Conservation (phyloP, 1,140 invertebrate genomes). For the Micrasema longulum region DNA sequence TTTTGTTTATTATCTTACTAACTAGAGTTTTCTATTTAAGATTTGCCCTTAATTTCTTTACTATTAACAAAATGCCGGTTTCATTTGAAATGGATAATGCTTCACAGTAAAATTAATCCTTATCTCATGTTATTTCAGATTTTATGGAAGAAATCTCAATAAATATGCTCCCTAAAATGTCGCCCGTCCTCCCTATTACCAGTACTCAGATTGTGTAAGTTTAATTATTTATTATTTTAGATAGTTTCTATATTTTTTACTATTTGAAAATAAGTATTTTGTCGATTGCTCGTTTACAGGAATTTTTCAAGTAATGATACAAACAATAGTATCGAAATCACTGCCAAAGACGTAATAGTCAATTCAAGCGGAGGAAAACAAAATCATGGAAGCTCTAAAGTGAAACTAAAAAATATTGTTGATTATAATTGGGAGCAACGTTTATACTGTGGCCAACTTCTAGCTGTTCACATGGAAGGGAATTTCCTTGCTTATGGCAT, state of each 20-base stretch:
- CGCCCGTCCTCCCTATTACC: conserved; percentile 62
- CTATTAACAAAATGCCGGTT: conserved; percentile 1
- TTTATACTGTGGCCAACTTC: conserved; percentile 86
- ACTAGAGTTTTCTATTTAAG: neutral
- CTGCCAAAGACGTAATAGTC: conserved; percentile 77
- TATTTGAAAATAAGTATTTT: neutral
- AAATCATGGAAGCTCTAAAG: conserved; percentile 84
- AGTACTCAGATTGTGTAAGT: conserved; percentile 66
- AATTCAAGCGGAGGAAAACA: conserved; percentile 76
- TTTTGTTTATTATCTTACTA: too few species aligned
- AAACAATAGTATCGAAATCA: conserved; percentile 76
- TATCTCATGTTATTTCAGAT: conserved; percentile 13
- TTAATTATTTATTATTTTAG: conserved; percentile 19
- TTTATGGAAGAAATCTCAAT: conserved; percentile 33
- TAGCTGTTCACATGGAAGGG: conserved; percentile 89
- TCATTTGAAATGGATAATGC: neutral
- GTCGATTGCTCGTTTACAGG: conserved; percentile 62
- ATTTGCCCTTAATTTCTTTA: neutral
- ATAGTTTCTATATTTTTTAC: neutral
- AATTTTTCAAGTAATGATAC: conserved; percentile 78
- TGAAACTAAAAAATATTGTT: conserved; percentile 91
- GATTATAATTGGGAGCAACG: conserved; percentile 93
- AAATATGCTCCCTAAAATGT: conserved; percentile 61
- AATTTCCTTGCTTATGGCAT: conserved; percentile 91
- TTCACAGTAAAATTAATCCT: neutral